Percentiles rank a stretch among this genome's conserved stretches.
phyloP scores from a whole-genome alignment of 2,113 vertebrate species.

The Chelonoidis abingdonii region DNA sequence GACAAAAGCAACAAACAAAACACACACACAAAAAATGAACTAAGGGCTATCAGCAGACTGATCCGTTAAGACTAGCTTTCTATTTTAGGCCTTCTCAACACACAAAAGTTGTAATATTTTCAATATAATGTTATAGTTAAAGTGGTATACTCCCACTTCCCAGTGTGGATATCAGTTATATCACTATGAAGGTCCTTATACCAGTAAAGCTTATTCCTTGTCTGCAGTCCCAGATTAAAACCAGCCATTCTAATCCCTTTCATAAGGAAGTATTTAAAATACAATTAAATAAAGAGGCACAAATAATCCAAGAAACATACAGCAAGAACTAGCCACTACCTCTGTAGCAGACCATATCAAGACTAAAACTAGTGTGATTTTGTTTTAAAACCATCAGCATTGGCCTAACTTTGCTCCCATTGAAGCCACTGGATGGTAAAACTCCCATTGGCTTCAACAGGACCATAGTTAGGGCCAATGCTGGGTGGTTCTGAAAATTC shows the following conservation, averaged over 20 bases:
- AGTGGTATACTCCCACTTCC: neutral
- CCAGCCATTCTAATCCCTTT: no score
- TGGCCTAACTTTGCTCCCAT: neutral
- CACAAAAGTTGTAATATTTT: neutral
- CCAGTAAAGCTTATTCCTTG: neutral
- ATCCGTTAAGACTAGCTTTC: neutral
- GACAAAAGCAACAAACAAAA: no score
- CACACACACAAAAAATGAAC: no score
- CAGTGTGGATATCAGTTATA: neutral
- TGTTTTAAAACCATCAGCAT: neutral
- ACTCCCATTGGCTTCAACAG: neutral
- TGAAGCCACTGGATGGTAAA: neutral
- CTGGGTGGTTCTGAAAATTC: neutral
- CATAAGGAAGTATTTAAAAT: no score
- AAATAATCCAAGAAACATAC: neutral
- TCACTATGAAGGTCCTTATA: neutral
- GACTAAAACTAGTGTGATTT: no score
- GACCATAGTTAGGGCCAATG: neutral
- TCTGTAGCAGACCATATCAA: neutral
- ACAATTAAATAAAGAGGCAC: no score
- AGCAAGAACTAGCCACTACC: no score
- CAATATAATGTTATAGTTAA: neutral
- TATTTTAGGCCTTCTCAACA: neutral
- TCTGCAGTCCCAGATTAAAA: neutral
- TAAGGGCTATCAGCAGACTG: neutral